Conservation (phyloP, 2,797 vertebrate genomes). For the Neosilurus mollespiculum region DNA sequence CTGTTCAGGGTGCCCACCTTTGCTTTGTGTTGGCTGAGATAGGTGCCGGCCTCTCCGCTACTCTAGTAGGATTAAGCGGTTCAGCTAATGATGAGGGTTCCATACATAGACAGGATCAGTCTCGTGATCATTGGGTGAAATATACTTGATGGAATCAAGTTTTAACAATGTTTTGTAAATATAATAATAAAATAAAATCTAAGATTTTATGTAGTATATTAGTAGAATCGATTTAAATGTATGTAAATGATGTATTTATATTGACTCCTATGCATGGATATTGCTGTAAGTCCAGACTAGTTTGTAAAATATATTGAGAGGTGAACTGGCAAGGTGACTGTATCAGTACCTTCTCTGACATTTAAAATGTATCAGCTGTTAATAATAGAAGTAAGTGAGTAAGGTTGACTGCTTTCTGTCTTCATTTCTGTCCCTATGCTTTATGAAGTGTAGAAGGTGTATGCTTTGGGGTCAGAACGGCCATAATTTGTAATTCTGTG, state of each 20-base stretch:
- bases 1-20: too few species aligned
- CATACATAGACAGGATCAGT: not conserved
- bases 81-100: not conserved
- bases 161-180: not conserved
- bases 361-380: constrained; percentile 5
- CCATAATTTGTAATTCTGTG: constrained; percentile 29
- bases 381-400: not conserved
- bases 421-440: constrained; percentile 1
- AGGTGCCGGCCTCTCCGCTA: too few species aligned
- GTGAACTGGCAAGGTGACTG: too few species aligned
- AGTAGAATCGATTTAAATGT: not conserved
- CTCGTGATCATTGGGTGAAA: not conserved
- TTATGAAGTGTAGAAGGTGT: constrained; percentile 22
- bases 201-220: not conserved
- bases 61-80: too few species aligned
- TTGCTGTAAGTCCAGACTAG: not conserved
- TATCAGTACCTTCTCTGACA: not conserved
- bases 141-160: not conserved
- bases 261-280: not conserved
- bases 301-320: too few species aligned
- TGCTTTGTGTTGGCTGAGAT: too few species aligned
- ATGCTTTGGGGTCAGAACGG: not conserved
- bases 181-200: not conserved
- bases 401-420: constrained; percentile 11
- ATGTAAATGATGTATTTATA: not conserved